Conservation (phyloP, 2,888 invertebrate genomes). For the Pelosia muscerda region DNA sequence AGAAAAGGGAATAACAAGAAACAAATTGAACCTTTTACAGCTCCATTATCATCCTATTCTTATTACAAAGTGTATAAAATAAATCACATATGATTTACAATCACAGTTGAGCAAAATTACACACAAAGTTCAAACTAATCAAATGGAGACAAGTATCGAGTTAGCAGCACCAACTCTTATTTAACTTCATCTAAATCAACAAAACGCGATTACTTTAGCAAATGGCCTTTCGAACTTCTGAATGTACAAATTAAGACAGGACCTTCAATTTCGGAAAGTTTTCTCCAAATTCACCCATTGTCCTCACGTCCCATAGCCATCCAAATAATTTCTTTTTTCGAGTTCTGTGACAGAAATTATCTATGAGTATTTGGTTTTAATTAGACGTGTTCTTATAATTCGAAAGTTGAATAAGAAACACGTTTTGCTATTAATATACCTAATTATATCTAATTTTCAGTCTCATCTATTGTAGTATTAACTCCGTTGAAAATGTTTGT, state of each 20-base stretch:
- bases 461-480: background rate
- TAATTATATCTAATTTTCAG: background rate
- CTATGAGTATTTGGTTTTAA: conserved; percentile 26
- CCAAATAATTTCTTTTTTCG: conserved; percentile 36
- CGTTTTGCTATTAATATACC: too few species aligned
- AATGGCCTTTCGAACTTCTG: conserved; percentile 45
- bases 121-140: conserved; percentile 26
- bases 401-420: background rate
- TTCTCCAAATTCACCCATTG: conserved; percentile 37
- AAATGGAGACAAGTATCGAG: conserved; percentile 33
- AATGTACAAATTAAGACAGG: conserved; percentile 49
- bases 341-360: conserved; percentile 28
- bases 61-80: background rate
- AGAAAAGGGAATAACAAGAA: background rate
- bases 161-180: conserved; percentile 36
- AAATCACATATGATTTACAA: conserved; percentile 17
- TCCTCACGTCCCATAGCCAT: conserved; percentile 22
- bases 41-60: background rate
- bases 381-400: background rate
- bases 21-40: background rate
- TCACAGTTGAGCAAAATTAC: conserved; percentile 15
- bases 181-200: conserved; percentile 48
- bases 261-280: conserved; percentile 35
- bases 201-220: conserved; percentile 35
- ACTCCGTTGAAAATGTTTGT: background rate